Conservation (phyloP, 2,797 vertebrate genomes). For the Poecilia gillii region DNA sequence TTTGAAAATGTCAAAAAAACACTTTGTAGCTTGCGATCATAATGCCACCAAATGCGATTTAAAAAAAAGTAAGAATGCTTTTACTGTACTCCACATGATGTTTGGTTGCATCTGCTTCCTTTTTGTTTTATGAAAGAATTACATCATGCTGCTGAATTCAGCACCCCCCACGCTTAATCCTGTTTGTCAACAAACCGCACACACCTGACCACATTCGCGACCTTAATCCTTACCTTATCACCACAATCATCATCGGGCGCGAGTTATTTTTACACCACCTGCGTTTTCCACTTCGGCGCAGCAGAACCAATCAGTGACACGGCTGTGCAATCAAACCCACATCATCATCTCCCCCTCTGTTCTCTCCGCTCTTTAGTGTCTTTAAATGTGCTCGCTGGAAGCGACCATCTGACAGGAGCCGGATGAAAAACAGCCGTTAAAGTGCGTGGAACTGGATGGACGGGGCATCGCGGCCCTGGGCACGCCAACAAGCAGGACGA, state of each 20-base stretch:
- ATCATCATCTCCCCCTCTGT: conserved; percentile 17
- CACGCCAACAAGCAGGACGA: conserved; percentile 60
- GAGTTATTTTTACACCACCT: conserved; percentile 41
- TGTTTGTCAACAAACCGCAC: conserved; percentile 71
- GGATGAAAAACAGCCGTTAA: conserved; percentile 63
- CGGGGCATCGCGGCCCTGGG: conserved; percentile 47
- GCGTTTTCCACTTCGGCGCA: conserved; percentile 29
- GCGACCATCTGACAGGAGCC: conserved; percentile 47
- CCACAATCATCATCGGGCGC: conserved; percentile 31
- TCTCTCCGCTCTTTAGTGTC: conserved; percentile 38
- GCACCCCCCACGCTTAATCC: conserved; percentile 65
- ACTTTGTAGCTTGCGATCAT: neutral
- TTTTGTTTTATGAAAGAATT: conserved; percentile 60
- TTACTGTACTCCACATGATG: conserved; percentile 7
- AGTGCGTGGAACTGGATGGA: conserved; percentile 55
- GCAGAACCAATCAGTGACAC: conserved; percentile 49
- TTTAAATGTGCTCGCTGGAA: conserved; percentile 59
- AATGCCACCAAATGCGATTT: too few species aligned
- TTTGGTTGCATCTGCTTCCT: conserved; percentile 49
- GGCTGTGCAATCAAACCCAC: conserved; percentile 41
- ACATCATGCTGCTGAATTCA: conserved; percentile 48
- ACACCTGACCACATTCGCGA: conserved; percentile 63
- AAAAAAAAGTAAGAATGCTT: neutral
- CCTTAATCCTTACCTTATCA: conserved; percentile 74
- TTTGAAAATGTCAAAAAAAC: neutral